These are phyloP conservation scores for Chondrilla cf. caribensis DNA, from an alignment of 37 sponge, comb jelly and placozoan genomes.

Conservation along the genomic window DNA sequence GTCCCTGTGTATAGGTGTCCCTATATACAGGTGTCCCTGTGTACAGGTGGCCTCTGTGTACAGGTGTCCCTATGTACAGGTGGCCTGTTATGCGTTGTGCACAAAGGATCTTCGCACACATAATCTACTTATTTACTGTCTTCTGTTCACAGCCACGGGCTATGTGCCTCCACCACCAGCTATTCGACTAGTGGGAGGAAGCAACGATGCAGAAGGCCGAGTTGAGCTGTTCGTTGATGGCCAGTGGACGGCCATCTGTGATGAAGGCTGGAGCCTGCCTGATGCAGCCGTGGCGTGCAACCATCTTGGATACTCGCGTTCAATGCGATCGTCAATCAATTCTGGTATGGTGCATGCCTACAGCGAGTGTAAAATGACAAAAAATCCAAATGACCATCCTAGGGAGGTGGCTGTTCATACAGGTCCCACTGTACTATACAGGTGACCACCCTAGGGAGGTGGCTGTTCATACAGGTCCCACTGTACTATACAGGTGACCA, in stretches of 20 bases:
- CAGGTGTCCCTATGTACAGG: too few species aligned
- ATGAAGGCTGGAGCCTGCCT: neutral
- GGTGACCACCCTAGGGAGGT: too few species aligned
- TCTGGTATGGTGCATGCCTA: too few species aligned
- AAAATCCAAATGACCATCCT: too few species aligned
- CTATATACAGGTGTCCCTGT: too few species aligned
- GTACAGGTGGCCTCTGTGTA: too few species aligned
- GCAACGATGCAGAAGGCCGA: conserved; percentile 6
- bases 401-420: too few species aligned
- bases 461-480: too few species aligned
- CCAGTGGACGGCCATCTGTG: conserved; percentile 33
- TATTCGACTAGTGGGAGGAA: conserved; percentile 8
- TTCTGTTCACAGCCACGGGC: neutral
- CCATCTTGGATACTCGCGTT: conserved; percentile 21
- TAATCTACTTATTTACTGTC: neutral
- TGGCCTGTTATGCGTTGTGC: neutral
- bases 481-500: too few species aligned
- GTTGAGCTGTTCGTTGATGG: conserved; percentile 21
- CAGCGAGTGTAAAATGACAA: too few species aligned
- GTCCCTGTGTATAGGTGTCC: too few species aligned
- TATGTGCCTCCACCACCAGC: neutral
- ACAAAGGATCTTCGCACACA: neutral
- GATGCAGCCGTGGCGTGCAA: conserved; percentile 31
- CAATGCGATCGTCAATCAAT: neutral
- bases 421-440: too few species aligned